Evolutionary conservation across 2,797 vertebrate genomes (phyloP), one percentile per base, ranked within the genome.

Genomic region (Emydoidea blandingii): DNA sequence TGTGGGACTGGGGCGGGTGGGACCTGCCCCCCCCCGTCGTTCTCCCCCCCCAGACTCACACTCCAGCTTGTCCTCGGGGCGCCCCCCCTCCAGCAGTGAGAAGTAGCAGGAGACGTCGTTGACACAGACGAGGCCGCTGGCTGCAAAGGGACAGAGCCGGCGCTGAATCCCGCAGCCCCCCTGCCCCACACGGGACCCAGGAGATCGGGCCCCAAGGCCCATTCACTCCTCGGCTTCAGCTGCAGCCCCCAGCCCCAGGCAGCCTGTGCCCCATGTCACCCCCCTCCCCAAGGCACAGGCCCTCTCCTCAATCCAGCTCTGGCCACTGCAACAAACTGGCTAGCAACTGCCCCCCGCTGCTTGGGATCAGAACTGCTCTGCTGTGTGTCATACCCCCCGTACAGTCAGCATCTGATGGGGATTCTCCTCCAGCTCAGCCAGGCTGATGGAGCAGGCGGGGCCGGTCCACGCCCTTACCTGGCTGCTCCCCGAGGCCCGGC

Each of bases 71-170:
- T 99, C 99, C 96, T 99, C 98, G 29, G 99, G 99, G 81, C 98
- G 98, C 49, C 99, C 99, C 6, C 99, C 99, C 97, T 99, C 99
- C 97, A 99, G 98, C 94, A 99, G 98, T 3, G 99, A 99, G 97
- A 99, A 99, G 97, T 99, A 99, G 98, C 99, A 99, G 56, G 99
- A 99, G 89, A 99, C 99, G 81, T 99, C 99, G 97, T 99, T 99
- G 90, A 99, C 97, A 92, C 98, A 99, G 80, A 99, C 98, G 84
- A 99, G 96, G 34, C 97, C 98, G 93, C 57, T 95, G 79, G 88
- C 98, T 96, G 90, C 14, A 91, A 91, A 80, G 9, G 53, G 31
- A 83, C 50, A 41, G 4, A 78, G 57, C 68, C 14, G 4, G 27
- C 4, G 1, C 6, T 86, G 80, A 72, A 49, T 18, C 41, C 62